A percentile compares a stretch with the other conserved stretches of the same genome.
These are phyloP conservation scores for Augiades crinisus DNA, from an alignment of 2,888 invertebrate species.

Conservation along the genomic window DNA sequence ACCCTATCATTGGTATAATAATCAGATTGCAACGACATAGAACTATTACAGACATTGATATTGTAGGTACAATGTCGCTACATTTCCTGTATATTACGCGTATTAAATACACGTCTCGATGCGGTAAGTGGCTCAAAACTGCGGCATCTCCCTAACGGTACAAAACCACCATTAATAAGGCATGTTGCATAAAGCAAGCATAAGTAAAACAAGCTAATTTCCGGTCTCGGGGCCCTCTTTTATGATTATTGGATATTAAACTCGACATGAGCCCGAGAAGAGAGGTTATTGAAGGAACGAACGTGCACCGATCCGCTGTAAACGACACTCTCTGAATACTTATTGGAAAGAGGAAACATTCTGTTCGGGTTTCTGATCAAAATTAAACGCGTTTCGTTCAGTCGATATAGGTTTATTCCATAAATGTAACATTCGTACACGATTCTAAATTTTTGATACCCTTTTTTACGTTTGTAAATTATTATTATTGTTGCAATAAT, in stretches of 20 bases:
- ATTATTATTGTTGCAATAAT: too few species aligned
- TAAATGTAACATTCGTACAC: not conserved
- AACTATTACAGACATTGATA: slow-evolving; percentile 10
- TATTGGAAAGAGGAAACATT: slow-evolving; percentile 20
- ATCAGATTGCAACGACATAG: slow-evolving; percentile 7
- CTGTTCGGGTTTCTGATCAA: slow-evolving; percentile 14
- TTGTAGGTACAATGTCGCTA: slow-evolving; percentile 17
- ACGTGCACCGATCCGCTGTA: slow-evolving; percentile 16
- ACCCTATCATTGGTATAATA: not conserved
- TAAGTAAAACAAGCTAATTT: slow-evolving; percentile 63
- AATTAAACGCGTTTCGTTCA: slow-evolving; percentile 11
- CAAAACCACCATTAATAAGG: slow-evolving; percentile 58
- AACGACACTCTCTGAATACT: slow-evolving; percentile 22
- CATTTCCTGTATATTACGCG: slow-evolving; percentile 39
- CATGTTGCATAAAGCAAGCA: slow-evolving; percentile 52
- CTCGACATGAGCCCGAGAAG: slow-evolving; percentile 33
- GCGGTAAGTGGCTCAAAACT: slow-evolving; percentile 48
- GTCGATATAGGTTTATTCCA: not conserved
- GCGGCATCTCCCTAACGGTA: slow-evolving; percentile 62
- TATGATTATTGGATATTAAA: slow-evolving; percentile 53
- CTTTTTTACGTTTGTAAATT: not conserved
- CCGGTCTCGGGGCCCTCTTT: slow-evolving; percentile 55
- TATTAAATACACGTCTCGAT: slow-evolving; percentile 46
- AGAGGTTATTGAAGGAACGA: slow-evolving; percentile 25
- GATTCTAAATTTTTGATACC: not conserved